Base-by-base conservation (phyloP, 2,888 invertebrate species). In the Gandaritis pyraliata region DNA sequence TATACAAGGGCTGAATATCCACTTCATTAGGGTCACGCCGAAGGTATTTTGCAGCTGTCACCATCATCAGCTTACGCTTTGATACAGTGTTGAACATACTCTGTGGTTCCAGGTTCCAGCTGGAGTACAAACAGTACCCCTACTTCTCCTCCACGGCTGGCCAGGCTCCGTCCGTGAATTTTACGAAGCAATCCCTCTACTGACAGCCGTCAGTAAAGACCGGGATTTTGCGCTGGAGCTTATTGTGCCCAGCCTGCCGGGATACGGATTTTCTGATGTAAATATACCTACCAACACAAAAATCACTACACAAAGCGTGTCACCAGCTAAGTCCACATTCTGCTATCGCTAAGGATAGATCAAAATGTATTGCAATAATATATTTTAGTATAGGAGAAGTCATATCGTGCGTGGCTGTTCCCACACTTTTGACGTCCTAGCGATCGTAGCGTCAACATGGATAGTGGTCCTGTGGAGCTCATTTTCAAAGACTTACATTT, bases 91-190 rank as follows among this genome's bases (percentile, higher is more conserved):
- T 18, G 11, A 43, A 0, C 1, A 11, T 18, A 43, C 0, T 16
- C 16, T 43, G 16, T 5, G 18, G 23, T 45, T 53, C 6, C 71
- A 88, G 86, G 83, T 81, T 0, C 77, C 85, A 0, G 56, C 74
- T 36, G 83, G 81, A 6, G 76, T 79, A 0, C 75, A 93, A 70
- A 90, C 94, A 0, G 74, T 95, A 0, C 96, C 97, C 0, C 70
- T 97, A 1, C 82, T 97, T 0, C 73, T 97, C 10, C 86, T 95
- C 2, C 97, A 97, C 78, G 97, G 97, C 33, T 97, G 97, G 97
- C 97, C 97, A 0, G 96, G 97, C 0, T 96, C 96, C 0, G 92
- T 96, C 0, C 88, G 94, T 10, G 97, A 97, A 88, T 96, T 96
- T 81, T 95, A 95, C 77, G 95, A 95, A 66, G 88, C 96, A 0